phyloP scores from a whole-genome alignment of 2,797 vertebrate species.

The Sebastes diaconus region DNA sequence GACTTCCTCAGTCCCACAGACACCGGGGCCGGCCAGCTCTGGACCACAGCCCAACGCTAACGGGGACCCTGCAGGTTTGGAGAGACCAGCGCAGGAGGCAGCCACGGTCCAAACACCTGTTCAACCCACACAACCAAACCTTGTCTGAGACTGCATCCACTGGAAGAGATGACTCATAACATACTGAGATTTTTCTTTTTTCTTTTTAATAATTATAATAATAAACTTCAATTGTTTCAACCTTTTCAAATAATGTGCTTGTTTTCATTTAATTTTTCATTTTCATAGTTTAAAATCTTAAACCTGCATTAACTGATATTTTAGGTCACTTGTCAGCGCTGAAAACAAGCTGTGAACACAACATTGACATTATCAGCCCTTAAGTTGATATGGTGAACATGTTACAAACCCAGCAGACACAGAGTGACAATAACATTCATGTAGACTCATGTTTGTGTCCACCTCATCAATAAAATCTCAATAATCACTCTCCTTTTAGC shows the following conservation, averaged over 20 bases:
- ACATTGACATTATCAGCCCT: background rate
- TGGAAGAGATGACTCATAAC: background rate
- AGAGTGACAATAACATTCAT: background rate
- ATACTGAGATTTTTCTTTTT: background rate
- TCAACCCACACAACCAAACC: background rate
- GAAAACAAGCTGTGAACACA: background rate
- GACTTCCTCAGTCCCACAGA: constrained; percentile 1
- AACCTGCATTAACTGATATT: background rate
- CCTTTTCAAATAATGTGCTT: background rate
- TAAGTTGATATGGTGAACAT: background rate
- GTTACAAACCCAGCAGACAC: background rate
- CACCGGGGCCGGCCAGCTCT: background rate
- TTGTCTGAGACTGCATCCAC: constrained; percentile 1
- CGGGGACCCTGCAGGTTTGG: constrained; percentile 14
- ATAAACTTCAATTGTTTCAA: background rate
- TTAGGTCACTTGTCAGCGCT: background rate
- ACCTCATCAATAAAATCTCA: background rate
- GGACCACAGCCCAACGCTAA: constrained; percentile 8
- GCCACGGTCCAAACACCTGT: constrained; percentile 14
- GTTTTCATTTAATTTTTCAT: background rate
- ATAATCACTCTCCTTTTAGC: background rate
- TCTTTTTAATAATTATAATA: background rate
- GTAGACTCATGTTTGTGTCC: background rate
- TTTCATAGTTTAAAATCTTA: background rate
- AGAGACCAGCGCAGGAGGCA: background rate